A percentile compares a stretch with the other conserved stretches of the same genome.
Evolutionary conservation across 2,113 vertebrate genomes (phyloP).

Genomic region (Melanostigma gelatinosum): DNA sequence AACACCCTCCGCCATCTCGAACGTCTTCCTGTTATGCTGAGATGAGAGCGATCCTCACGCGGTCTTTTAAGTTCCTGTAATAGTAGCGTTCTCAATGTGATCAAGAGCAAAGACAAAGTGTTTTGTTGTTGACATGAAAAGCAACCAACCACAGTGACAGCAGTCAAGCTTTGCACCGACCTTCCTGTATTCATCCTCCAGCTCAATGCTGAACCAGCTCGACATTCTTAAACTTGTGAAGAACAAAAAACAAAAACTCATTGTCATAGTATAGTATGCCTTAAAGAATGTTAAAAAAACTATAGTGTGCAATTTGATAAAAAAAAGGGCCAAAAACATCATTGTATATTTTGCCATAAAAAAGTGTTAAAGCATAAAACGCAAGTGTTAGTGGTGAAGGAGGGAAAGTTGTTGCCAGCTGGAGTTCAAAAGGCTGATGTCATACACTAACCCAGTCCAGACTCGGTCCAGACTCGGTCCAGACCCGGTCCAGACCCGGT

Average conservation of each 20-base stretch:
- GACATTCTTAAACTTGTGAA: neutral
- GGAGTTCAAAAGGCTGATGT: neutral
- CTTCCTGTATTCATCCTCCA: neutral
- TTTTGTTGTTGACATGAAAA: constrained; percentile 12
- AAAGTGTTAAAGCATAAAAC: no score
- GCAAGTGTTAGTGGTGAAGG: no score
- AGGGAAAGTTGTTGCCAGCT: no score
- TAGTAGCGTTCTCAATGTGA: neutral
- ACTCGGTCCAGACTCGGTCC: no score
- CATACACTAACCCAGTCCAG: neutral
- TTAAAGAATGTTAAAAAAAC: no score
- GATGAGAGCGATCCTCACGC: no score
- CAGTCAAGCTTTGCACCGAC: neutral
- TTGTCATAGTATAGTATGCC: no score
- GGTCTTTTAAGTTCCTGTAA: no score
- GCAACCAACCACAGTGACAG: constrained; percentile 23
- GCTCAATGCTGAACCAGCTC: neutral
- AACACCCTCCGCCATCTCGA: neutral
- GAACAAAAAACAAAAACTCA: no score
- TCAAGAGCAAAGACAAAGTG: neutral
- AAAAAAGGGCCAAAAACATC: neutral
- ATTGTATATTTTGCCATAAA: neutral
- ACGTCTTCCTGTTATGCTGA: neutral
- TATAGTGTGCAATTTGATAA: no score
- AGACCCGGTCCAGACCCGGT: no score